Evolutionary conservation across 2,888 invertebrate genomes (phyloP).

Genomic region (Chironomus riparius): DNA sequence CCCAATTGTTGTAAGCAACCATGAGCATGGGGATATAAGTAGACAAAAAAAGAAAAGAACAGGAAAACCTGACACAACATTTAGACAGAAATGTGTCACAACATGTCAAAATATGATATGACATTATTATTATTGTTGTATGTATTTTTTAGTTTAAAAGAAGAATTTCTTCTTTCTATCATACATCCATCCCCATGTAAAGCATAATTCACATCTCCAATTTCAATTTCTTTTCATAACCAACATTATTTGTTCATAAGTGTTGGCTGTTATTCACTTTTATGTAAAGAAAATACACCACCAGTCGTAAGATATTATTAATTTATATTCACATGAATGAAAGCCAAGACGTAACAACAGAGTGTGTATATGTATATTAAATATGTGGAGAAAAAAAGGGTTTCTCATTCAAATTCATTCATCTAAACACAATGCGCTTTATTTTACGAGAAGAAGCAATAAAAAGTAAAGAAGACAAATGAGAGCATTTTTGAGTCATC

Average conservation of each 20-base stretch:
- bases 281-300: no score
- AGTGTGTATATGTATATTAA: background rate
- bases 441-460: background rate
- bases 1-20: background rate
- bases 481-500: background rate
- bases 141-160: no score
- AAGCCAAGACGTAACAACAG: no score
- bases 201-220: background rate
- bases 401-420: background rate
- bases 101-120: slow-evolving; percentile 26
- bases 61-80: slow-evolving; percentile 28
- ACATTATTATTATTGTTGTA: slow-evolving; percentile 4
- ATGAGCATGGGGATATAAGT: background rate
- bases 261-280: background rate
- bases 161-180: no score
- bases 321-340: background rate
- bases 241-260: background rate
- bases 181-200: no score
- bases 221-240: background rate
- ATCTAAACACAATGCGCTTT: background rate
- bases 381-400: background rate
- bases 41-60: background rate
- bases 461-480: no score
- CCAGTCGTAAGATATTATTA: background rate
- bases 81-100: slow-evolving; percentile 28